Conservation (phyloP, 2,888 invertebrate genomes). For the Onthophagus sagittarius region DNA sequence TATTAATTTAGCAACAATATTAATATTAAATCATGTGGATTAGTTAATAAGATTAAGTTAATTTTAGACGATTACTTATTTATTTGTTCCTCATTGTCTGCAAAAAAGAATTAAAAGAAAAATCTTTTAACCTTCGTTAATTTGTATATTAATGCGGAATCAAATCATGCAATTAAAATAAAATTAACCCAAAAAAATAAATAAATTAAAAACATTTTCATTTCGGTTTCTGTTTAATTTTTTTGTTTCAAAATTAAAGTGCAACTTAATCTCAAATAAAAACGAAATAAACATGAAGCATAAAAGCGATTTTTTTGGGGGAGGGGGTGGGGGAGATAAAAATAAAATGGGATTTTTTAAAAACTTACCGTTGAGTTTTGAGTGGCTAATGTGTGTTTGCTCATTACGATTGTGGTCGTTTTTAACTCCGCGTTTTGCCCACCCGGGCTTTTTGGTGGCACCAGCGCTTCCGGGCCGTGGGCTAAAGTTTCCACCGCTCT, state of each 20-base stretch:
- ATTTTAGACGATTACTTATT: not conserved
- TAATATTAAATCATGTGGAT: not conserved
- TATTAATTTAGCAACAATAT: no score
- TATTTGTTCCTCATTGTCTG: not conserved
- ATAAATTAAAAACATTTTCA: not conserved
- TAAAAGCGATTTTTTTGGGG: not conserved
- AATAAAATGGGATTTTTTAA: not conserved
- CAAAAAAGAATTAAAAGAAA: not conserved
- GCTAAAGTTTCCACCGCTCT: conserved; percentile 84
- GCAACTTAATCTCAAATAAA: not conserved
- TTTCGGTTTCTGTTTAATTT: not conserved
- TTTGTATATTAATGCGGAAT: no score
- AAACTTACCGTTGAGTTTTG: conserved; percentile 59
- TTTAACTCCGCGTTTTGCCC: conserved; percentile 59
- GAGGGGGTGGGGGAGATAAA: not conserved
- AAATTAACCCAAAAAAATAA: not conserved
- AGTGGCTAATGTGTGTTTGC: conserved; percentile 83
- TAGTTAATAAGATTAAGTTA: not conserved
- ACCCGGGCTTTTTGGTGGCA: conserved; percentile 72
- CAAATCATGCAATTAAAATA: not conserved
- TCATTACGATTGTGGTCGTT: conserved; percentile 92
- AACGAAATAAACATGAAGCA: not conserved
- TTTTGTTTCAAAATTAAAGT: not conserved
- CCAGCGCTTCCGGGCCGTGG: conserved; percentile 52
- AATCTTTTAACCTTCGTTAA: no score